Evolutionary conservation across 2,888 invertebrate genomes (phyloP), one percentile per base, ranked within the genome.

Genomic region (Dryomyza anilis): DNA sequence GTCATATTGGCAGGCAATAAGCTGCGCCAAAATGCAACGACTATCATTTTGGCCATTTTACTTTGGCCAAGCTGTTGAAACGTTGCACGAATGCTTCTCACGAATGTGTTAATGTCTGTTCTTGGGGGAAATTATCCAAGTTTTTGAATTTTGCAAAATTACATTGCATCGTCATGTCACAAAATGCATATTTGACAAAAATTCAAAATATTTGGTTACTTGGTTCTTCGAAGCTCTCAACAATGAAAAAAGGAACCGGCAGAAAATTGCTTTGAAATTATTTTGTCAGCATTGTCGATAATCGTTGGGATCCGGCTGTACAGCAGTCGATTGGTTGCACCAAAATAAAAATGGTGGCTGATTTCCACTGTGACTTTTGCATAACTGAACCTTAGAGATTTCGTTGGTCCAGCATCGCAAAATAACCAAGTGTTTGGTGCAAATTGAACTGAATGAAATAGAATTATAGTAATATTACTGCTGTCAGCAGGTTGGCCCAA

Each of bases 191-290:
- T 75, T 78, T 74, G 76, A 76, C 79, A 79, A 74, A 60, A 58
- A 58, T 30, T 46, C 14, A 19, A 30, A 29, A 14, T 25, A 23
- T 53, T 58, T 65, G 29, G 23, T 10, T 55, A 27, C 25, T 3
- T 16, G 27, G n/a, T 27, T 29, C 33, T 48, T 14, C 23, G 19
- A 57, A 23, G 16, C 21, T 30, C 36, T 21, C n/a, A n/a, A 30
- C 25, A 46, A 57, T 59, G 46, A 25, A 56, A 29, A 48, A 36
- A 53, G 36, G 69, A 71, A 69, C 71, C 69, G 67, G 72, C 68
- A 70, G 60, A 72, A 79, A 80, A 79, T 81, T 76, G 78, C 75
- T 77, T 74, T 77, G 76, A 74, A 81, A 81, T 80, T 80, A 79
- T 77, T 76, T 74, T 81, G 77, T 77, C 78, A 78, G 74, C 71